Conservation (phyloP, 2,797 vertebrate genomes). For the Odontamblyopus rebecca region DNA sequence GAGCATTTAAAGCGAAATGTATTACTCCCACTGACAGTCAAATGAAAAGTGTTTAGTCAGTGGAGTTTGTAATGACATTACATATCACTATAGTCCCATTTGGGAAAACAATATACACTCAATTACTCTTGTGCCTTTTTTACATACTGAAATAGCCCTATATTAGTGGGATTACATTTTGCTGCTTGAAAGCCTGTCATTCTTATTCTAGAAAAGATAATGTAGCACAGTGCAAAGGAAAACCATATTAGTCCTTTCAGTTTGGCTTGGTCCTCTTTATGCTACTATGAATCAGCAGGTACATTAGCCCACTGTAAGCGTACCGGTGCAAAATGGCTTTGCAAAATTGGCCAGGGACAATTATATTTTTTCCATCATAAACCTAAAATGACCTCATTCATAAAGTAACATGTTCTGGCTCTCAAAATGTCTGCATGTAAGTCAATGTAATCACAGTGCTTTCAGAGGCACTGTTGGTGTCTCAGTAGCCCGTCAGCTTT, state of each 20-base stretch:
- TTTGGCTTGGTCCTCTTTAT: slow-evolving; percentile 2
- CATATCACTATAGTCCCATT: slow-evolving; percentile 1
- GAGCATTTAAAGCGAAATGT: background rate
- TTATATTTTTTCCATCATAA: slow-evolving; percentile 12
- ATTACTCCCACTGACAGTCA: slow-evolving; percentile 5
- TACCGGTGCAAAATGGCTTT: background rate
- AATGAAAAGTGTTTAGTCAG: slow-evolving; percentile 1
- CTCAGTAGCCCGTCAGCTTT: slow-evolving; percentile 22
- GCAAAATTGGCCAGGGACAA: slow-evolving; percentile 1
- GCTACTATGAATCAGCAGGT: slow-evolving; percentile 15
- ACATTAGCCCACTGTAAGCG: background rate
- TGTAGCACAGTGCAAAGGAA: background rate
- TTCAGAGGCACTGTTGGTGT: slow-evolving; percentile 20
- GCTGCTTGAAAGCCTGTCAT: slow-evolving; percentile 1
- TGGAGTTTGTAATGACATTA: background rate
- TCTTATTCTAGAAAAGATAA: background rate
- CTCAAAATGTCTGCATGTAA: slow-evolving; percentile 13
- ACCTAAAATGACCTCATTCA: slow-evolving; percentile 26
- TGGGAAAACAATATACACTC: slow-evolving; percentile 4
- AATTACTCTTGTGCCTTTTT: slow-evolving; percentile 5
- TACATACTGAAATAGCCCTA: background rate
- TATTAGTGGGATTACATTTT: slow-evolving; percentile 2
- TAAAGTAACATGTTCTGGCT: background rate
- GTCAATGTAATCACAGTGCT: slow-evolving; percentile 38
- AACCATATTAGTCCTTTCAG: background rate